phyloP scores from a whole-genome alignment of 2,113 vertebrate species.

The Clarias batrachus region DNA sequence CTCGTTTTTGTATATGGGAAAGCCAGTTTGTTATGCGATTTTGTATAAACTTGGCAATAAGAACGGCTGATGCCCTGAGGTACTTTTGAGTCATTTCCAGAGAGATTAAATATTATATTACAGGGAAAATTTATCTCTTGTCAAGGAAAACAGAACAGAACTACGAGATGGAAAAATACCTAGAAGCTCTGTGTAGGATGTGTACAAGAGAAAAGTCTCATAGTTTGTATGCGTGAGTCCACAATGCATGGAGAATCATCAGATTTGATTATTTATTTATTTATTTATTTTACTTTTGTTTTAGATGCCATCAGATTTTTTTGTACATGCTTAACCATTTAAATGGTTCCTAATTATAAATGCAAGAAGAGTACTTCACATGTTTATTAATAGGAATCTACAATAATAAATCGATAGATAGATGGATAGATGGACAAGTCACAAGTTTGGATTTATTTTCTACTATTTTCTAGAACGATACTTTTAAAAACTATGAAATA shows the following conservation, averaged over 20 bases:
- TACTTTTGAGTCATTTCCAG: neutral
- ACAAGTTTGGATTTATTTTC: too few relatives aligned
- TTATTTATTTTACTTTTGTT: too few relatives aligned
- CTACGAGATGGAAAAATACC: neutral
- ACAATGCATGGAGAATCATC: neutral
- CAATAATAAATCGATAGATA: too few relatives aligned
- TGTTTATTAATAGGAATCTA: too few relatives aligned
- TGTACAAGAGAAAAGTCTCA: neutral
- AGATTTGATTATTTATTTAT: neutral
- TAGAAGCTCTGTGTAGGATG: neutral
- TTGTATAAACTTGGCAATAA: neutral
- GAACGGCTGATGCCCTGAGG: neutral
- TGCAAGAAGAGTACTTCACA: too few relatives aligned
- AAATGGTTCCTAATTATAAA: too few relatives aligned
- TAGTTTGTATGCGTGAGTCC: neutral
- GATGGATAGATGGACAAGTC: too few relatives aligned
- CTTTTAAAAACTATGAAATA: too few relatives aligned
- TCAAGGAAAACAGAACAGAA: neutral
- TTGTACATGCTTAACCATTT: too few relatives aligned
- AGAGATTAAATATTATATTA: neutral
- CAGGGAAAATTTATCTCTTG: neutral
- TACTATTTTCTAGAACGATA: too few relatives aligned
- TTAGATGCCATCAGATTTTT: too few relatives aligned
- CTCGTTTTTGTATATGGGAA: neutral
- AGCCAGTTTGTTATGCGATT: neutral